Percentiles rank a stretch among this genome's conserved stretches.
These are phyloP conservation scores for Galaxias olidus DNA, from an alignment of 2,797 vertebrate genomes.

Conservation along the genomic window DNA sequence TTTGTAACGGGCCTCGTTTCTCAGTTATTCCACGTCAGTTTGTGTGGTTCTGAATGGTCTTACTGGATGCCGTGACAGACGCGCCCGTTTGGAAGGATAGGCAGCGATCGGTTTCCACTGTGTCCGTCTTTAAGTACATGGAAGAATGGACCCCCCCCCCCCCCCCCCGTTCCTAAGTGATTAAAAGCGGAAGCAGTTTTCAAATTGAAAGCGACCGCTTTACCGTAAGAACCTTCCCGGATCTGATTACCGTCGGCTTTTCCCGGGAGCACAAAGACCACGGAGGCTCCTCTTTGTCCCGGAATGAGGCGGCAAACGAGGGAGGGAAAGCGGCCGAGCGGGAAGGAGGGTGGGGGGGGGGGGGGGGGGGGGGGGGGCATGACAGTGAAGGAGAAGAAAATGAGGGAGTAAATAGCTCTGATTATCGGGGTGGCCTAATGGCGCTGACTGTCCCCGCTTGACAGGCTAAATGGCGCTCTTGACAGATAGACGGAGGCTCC, in stretches of 20 bases:
- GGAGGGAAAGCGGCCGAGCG: conserved; percentile 35
- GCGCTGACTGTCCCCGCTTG: conserved; percentile 66
- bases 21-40: too few relatives aligned
- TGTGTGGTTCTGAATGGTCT: too few relatives aligned
- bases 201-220: conserved; percentile 41
- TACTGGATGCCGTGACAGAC: too few relatives aligned
- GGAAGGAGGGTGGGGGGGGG: conserved; percentile 28
- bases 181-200: conserved; percentile 40
- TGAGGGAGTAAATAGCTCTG: conserved; percentile 72
- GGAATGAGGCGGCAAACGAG: conserved; percentile 28
- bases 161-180: neutral
- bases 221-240: conserved; percentile 15
- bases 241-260: conserved; percentile 47
- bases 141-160: too few relatives aligned
- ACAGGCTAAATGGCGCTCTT: conserved; percentile 74
- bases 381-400: conserved; percentile 62
- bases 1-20: too few relatives aligned
- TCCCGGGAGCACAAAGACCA: conserved; percentile 44
- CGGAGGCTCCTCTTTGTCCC: conserved; percentile 50
- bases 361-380: conserved; percentile 21
- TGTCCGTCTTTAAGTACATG: conserved; percentile 5
- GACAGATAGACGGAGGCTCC: conserved; percentile 74
- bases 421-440: conserved; percentile 74
- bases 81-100: too few relatives aligned
- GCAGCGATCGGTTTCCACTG: too few relatives aligned